phyloP scores from a whole-genome alignment of 2,797 vertebrate genomes.

The Tapirus indicus region DNA sequence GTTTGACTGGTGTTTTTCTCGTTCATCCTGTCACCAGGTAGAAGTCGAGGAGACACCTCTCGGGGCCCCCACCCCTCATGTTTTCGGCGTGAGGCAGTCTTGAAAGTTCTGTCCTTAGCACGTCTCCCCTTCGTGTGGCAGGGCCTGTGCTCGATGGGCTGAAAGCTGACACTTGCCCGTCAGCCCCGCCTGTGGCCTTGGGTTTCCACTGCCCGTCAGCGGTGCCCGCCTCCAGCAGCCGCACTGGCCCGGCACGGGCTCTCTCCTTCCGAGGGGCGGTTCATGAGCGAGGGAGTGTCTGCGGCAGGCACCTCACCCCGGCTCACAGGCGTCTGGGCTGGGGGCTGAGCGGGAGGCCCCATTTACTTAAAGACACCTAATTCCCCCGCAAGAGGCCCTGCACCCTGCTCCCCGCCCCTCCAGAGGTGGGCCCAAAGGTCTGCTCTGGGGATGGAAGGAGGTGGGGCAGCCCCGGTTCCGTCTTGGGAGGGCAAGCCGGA shows the following conservation, averaged over 20 bases:
- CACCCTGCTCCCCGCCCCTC: accelerated
- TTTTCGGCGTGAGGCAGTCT: slow-evolving; percentile 66
- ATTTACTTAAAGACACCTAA: not conserved
- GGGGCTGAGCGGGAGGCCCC: not conserved
- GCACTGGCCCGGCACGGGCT: not conserved
- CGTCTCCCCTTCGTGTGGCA: slow-evolving; percentile 81
- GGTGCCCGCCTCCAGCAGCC: not conserved
- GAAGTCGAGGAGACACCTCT: slow-evolving; percentile 82
- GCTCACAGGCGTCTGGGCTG: not conserved
- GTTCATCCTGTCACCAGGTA: slow-evolving; percentile 63
- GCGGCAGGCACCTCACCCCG: accelerated
- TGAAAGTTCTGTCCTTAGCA: slow-evolving; percentile 82
- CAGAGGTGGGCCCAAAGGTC: not conserved
- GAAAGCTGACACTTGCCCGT: slow-evolving; percentile 56
- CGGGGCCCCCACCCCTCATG: slow-evolving; percentile 36
- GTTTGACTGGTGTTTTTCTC: slow-evolving; percentile 79
- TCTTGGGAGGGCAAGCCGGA: not conserved
- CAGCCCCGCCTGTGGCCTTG: slow-evolving; percentile 48
- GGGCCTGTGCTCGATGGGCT: slow-evolving; percentile 77
- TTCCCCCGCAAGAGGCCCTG: not conserved
- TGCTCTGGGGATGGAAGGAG: not conserved
- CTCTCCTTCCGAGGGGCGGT: not conserved
- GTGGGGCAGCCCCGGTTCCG: not conserved
- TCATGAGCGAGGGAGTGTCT: accelerated
- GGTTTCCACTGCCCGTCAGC: not conserved